Base-by-base conservation (phyloP, 1,140 invertebrate species). In the Babylonia areolata region DNA sequence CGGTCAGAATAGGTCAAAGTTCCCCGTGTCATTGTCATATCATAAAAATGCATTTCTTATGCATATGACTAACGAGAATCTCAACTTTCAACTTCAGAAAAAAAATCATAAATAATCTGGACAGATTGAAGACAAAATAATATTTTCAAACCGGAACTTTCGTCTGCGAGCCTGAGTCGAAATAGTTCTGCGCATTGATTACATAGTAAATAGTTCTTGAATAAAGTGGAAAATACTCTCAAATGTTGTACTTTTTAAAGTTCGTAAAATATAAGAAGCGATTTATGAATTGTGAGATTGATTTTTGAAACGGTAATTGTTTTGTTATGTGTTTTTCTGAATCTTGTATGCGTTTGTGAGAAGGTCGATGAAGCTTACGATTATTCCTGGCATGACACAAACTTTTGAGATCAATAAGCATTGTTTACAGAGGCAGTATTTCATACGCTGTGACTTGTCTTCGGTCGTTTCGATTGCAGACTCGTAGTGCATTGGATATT, bases 341-440 rank as follows among this genome's bases (percentile, higher is more conserved):
- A 31, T 75, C 35, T 75, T 6, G 5, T 75, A 35, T 31, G 71
- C 71, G 54, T 81, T n/a, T 58, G 79, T 81, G 33, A 81, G 42
- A 40, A 81, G 79, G 79, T 81, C 79, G 79, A 81, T n/a, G 46
- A 81, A 31, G 46, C 79, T 39, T 58, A 46, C 79, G 79, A 81
- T 81, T 51, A 81, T 81, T 81, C 46, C 46, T 58, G 79, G 79
- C 33, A 81, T 81, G 79, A 81, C 42, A 58, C 46, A 23, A 58
- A 81, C 46, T 81, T 81, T 58, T n/a, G 35, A 31, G 79, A 81
- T 81, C 46, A 58, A 51, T 58, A 54, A 58, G 35, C 37, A 11
- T 58, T 81, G 54, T 81, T 81, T 81, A 81, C 79, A 81, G 33
- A 75, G 23, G 46, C n/a, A n/a, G n/a, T 35, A 35, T 58, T 37